A percentile compares a stretch with the other conserved stretches of the same genome.
Conservation (phyloP, 2,113 vertebrate genomes). For the Corythoichthys intestinalis region DNA sequence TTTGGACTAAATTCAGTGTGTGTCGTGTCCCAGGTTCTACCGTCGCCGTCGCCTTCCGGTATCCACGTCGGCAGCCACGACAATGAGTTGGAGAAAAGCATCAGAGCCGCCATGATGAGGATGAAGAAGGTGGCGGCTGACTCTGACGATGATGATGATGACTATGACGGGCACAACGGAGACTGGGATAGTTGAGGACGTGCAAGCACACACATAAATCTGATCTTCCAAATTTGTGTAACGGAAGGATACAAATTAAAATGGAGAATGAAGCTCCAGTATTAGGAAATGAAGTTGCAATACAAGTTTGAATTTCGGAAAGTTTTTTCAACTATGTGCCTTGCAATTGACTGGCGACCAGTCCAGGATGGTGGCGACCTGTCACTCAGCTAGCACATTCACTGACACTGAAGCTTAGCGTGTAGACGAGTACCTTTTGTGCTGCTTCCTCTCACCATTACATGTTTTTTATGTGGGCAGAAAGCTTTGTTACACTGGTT, state of each 20-base stretch:
- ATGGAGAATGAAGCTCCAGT: no score
- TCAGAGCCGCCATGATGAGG: conserved; percentile 88
- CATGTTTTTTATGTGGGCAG: background rate
- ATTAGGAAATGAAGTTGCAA: no score
- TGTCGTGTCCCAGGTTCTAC: conserved; percentile 31
- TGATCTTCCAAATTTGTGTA: conserved; percentile 12
- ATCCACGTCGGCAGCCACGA: conserved; percentile 11
- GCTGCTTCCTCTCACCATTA: background rate
- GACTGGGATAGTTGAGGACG: conserved; percentile 65
- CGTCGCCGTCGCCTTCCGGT: conserved; percentile 7
- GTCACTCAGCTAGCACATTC: background rate
- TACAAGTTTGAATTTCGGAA: no score
- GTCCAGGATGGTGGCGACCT: background rate
- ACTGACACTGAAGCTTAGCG: no score
- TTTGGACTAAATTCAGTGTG: no score
- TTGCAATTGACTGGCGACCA: background rate
- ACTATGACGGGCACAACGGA: conserved; percentile 43
- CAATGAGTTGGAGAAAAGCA: conserved; percentile 86
- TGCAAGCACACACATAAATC: background rate
- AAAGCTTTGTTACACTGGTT: background rate
- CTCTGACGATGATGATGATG: conserved; percentile 78
- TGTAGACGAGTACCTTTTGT: background rate
- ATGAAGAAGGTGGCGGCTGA: conserved; percentile 89
- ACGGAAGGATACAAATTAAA: no score
- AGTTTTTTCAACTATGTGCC: background rate